Conservation (phyloP, 2,113 vertebrate species). For the Crotalus viridis region DNA sequence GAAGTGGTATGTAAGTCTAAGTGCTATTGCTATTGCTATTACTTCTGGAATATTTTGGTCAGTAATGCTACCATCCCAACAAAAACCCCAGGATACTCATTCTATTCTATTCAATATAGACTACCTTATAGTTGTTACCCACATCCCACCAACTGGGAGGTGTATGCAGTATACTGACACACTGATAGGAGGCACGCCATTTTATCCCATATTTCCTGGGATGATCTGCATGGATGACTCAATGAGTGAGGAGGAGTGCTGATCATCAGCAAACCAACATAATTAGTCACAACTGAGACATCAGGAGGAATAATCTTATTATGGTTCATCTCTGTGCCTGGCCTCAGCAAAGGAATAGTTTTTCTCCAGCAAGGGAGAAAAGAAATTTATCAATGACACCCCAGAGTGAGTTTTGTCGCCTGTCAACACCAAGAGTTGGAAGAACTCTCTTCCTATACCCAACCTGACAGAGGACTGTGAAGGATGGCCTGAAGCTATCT, state of each 20-base stretch:
- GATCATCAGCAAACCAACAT: slow-evolving; percentile 38
- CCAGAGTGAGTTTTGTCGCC: slow-evolving; percentile 8
- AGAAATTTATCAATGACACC: slow-evolving; percentile 28
- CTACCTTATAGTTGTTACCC: neutral
- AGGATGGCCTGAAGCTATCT: slow-evolving; percentile 32
- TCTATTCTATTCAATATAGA: neutral
- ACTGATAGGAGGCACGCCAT: neutral
- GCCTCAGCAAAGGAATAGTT: slow-evolving; percentile 38
- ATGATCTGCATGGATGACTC: slow-evolving; percentile 50
- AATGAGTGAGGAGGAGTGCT: slow-evolving; percentile 48
- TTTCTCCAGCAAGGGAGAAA: slow-evolving; percentile 13
- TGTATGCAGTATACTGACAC: neutral
- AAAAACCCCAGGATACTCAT: neutral
- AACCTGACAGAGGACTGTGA: slow-evolving; percentile 30
- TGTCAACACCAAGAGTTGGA: slow-evolving; percentile 11
- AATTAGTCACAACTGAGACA: slow-evolving; percentile 57
- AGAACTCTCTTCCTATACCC: slow-evolving; percentile 20
- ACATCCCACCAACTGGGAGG: neutral
- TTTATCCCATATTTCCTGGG: slow-evolving; percentile 50
- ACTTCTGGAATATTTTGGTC: neutral
- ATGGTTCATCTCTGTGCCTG: slow-evolving; percentile 38
- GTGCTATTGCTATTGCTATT: neutral
- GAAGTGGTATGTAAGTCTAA: too few relatives aligned
- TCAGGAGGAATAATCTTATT: slow-evolving; percentile 51
- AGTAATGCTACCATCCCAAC: neutral